These are phyloP conservation scores for Barnardius zonarius DNA, from an alignment of 2,113 vertebrate species.

Conservation along the genomic window DNA sequence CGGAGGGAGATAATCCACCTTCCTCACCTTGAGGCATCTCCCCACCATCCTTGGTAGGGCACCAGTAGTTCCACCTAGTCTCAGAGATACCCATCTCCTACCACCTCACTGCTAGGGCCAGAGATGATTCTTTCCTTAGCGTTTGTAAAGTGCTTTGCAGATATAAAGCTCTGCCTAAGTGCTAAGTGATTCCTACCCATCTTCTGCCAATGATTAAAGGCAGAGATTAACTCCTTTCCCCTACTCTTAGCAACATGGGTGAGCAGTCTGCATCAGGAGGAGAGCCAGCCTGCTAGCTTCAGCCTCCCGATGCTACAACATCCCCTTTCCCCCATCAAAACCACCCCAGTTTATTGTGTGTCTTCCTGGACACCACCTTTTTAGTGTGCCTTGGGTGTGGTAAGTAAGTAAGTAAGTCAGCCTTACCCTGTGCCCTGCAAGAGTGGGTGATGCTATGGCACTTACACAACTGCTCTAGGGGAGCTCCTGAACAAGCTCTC, in stretches of 20 bases:
- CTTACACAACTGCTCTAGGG: not conserved
- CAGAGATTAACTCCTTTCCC: not conserved
- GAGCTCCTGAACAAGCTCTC: not conserved
- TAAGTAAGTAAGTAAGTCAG: too few relatives aligned
- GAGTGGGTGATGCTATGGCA: not conserved
- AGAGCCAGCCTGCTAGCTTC: not conserved
- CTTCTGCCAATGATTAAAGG: not conserved
- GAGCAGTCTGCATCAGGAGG: not conserved
- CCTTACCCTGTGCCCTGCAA: not conserved
- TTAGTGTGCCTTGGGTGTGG: not conserved
- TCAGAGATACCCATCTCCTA: not conserved
- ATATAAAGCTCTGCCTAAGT: conserved; percentile 57
- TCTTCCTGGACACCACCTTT: not conserved
- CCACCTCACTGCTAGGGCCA: not conserved
- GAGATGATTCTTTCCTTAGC: not conserved
- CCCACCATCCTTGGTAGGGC: not conserved
- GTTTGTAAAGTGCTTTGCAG: conserved; percentile 69
- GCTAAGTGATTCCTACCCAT: not conserved
- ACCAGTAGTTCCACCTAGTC: not conserved
- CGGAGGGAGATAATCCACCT: not conserved
- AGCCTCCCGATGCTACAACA: not conserved
- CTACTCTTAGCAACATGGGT: fast-evolving
- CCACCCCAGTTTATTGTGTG: not conserved
- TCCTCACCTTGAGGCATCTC: not conserved
- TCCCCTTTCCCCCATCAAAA: not conserved